Base-by-base conservation (phyloP, 2,797 vertebrate genomes). In the Mormyrops boulengeri region DNA sequence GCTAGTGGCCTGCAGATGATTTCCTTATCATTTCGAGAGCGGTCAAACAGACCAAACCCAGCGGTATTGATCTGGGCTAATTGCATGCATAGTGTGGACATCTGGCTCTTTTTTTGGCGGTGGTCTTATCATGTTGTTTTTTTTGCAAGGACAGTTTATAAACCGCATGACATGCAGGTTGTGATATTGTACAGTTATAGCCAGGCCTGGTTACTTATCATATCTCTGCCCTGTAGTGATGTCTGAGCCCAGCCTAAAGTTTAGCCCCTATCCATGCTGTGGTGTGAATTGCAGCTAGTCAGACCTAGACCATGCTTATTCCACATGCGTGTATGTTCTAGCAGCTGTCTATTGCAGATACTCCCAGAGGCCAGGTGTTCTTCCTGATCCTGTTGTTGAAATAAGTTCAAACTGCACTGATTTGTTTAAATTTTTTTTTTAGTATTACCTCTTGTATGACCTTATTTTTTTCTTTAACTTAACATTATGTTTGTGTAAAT, bases 141-240 rank as follows among this genome's bases (percentile, higher is more conserved):
- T 30, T 50, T 77, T 66, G 47, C 89, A 84, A 38, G 73, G 88
- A 90, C 85, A 92, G 90, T 92, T 93, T 92, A 91, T 93, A 93
- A 95, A 93, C 90, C 90, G 92, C 94, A 94, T 89, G 85, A 90
- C 93, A 94, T 94, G 88, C 91, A 92, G 11, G 22, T 85, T 57
- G 90, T 92, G 62, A 89, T 52, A 38, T 49, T 53, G 14, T 88
- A 17, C 86, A 41, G 73, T 82, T 73, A 38, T 30, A 34, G 2
- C 30, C 19, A 47, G 26, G 69, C 38, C 47, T 49, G n/a, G 55
- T 52, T 14, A 44, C 87, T 82, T 88, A 88, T 90, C 85, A 12
- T 47, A 30, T 87, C 69, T 30, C 49, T n/a, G 3, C 30, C 73
- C 77, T 22, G 12, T 30, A n/a, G 38, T 22, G 73, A 77, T 19